phyloP scores from a whole-genome alignment of 2,888 invertebrate genomes.

The Nebria salina region DNA sequence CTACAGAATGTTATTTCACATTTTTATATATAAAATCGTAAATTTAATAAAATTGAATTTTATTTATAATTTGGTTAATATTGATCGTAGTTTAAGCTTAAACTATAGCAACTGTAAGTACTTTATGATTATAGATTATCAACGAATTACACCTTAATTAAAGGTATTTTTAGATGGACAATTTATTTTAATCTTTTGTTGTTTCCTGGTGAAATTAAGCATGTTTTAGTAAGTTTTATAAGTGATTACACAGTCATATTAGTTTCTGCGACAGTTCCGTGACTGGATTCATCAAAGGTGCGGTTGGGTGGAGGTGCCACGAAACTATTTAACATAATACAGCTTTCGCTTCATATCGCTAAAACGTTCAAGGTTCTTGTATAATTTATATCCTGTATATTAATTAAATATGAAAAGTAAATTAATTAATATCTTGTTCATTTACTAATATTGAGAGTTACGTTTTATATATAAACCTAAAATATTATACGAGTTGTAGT shows the following conservation, averaged over 20 bases:
- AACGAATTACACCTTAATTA: background rate
- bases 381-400: slow-evolving; percentile 3
- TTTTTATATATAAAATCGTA: too few species aligned
- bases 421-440: background rate
- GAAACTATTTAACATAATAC: background rate
- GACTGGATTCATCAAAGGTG: slow-evolving; percentile 1
- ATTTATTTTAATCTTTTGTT: background rate
- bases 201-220: background rate
- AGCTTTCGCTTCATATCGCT: background rate
- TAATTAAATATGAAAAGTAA: slow-evolving; percentile 2
- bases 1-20: too few species aligned
- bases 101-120: too few species aligned
- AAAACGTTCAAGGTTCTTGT: background rate
- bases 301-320: too few species aligned
- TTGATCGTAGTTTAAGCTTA: too few species aligned
- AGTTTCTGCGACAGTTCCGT: slow-evolving; percentile 17
- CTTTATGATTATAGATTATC: too few species aligned
- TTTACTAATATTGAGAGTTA: background rate
- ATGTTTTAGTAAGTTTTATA: background rate
- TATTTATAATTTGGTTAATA: too few species aligned
- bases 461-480: too few species aligned
- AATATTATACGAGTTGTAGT: too few species aligned
- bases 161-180: background rate
- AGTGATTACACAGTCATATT: slow-evolving; percentile 5
- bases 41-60: too few species aligned